phyloP scores from a whole-genome alignment of 2,113 vertebrate genomes.

The Puntigrus tetrazona region DNA sequence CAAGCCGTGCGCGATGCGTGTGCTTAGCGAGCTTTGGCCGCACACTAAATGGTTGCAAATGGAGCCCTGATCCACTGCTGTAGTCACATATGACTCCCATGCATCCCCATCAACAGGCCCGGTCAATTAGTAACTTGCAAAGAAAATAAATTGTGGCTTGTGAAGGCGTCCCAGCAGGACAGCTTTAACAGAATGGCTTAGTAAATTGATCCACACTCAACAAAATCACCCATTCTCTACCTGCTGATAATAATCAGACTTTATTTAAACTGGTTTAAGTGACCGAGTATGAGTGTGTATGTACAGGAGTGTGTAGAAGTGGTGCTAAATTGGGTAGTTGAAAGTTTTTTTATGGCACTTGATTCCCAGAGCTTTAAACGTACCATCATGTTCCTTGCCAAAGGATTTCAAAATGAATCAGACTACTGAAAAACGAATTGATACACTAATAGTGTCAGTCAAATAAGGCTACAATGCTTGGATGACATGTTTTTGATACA shows the following conservation, averaged over 20 bases:
- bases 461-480: background rate
- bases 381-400: background rate
- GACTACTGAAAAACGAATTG: background rate
- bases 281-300: background rate
- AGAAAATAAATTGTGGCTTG: constrained; percentile 60
- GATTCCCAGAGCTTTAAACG: constrained; percentile 35
- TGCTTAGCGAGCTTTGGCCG: constrained; percentile 50
- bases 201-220: constrained; percentile 63
- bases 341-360: constrained; percentile 69
- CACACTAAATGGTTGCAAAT: constrained; percentile 62
- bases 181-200: constrained; percentile 53
- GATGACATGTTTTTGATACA: background rate
- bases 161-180: constrained; percentile 58
- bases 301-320: background rate
- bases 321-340: constrained; percentile 60
- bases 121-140: constrained; percentile 64
- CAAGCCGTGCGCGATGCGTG: constrained; percentile 56
- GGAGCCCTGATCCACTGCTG: constrained; percentile 65
- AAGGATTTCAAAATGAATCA: background rate
- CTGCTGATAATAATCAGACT: constrained; percentile 70
- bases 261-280: constrained; percentile 67
- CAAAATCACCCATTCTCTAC: constrained; percentile 61
- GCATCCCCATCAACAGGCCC: constrained; percentile 62
- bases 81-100: constrained; percentile 70
- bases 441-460: background rate